Conservation (phyloP, 2,113 vertebrate species). For the Heterotilapia buettikoferi region DNA sequence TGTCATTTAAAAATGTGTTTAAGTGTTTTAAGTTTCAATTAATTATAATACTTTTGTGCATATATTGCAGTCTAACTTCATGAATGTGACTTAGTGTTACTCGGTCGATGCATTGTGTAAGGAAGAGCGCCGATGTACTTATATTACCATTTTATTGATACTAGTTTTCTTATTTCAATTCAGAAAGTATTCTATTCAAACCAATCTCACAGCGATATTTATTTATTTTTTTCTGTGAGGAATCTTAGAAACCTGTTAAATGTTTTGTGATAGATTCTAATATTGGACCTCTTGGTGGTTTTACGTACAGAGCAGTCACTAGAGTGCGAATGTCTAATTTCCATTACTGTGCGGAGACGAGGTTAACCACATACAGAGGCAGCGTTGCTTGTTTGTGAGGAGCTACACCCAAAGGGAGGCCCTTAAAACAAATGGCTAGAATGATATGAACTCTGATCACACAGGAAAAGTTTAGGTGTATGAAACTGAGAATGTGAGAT, state of each 20-base stretch:
- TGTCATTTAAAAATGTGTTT: background rate
- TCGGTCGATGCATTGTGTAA: background rate
- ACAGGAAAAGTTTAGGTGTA: background rate
- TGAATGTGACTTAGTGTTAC: background rate
- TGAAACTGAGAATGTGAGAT: background rate
- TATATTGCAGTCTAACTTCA: background rate
- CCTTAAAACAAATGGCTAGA: background rate
- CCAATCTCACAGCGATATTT: rapidly evolving
- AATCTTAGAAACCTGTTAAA: background rate
- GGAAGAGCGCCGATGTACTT: background rate
- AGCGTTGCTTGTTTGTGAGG: background rate
- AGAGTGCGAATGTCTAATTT: background rate
- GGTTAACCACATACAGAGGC: background rate
- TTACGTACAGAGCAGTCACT: background rate
- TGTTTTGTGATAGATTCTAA: background rate
- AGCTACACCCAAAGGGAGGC: background rate
- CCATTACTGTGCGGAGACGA: background rate
- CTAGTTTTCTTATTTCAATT: background rate
- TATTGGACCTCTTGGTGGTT: background rate
- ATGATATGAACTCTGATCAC: background rate
- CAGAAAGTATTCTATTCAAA: background rate
- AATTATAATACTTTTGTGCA: background rate
- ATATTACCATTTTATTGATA: background rate
- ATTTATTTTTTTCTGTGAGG: rapidly evolving
- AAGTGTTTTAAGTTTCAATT: background rate